phyloP scores from a whole-genome alignment of 2,888 invertebrate genomes.

The Eupithecia exiguata region DNA sequence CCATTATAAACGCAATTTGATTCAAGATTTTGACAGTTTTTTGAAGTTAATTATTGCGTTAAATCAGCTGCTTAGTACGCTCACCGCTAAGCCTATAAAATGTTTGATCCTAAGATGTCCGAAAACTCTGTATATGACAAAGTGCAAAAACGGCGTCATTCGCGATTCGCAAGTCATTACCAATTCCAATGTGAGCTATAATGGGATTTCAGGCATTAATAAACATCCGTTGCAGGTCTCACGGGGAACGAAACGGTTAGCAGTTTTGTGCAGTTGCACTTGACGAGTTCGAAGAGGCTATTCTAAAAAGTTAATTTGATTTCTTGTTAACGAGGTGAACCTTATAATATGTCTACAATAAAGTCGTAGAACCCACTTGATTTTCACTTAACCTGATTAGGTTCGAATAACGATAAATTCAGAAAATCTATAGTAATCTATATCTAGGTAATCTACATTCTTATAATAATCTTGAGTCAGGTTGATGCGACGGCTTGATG shows the following conservation, averaged over 20 bases:
- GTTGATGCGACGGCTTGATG: too few species aligned
- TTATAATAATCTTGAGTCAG: too few species aligned
- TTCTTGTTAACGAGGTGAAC: not conserved
- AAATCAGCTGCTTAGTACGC: slow-evolving; percentile 3
- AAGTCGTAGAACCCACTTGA: not conserved
- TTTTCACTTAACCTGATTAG: not conserved
- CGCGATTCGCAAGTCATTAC: slow-evolving; percentile 18
- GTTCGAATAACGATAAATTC: too few species aligned
- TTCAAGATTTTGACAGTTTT: not conserved
- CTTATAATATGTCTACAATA: not conserved
- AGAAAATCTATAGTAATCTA: too few species aligned
- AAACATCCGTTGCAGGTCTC: slow-evolving; percentile 23
- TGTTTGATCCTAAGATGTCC: slow-evolving; percentile 6
- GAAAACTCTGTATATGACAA: slow-evolving; percentile 16
- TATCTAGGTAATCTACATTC: too few species aligned
- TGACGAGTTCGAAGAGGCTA: not conserved
- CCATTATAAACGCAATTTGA: not conserved
- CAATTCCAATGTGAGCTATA: slow-evolving; percentile 32
- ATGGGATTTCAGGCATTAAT: slow-evolving; percentile 32
- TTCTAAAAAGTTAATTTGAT: not conserved
- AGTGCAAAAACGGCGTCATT: slow-evolving; percentile 29
- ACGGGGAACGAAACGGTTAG: too few species aligned
- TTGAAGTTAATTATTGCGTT: not conserved
- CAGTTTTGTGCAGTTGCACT: slow-evolving; percentile 7
- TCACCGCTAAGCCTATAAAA: slow-evolving; percentile 8